Evolutionary conservation across 2,797 vertebrate genomes (phyloP), one percentile per base, ranked within the genome.

Genomic region (Cossypha polioptera): DNA sequence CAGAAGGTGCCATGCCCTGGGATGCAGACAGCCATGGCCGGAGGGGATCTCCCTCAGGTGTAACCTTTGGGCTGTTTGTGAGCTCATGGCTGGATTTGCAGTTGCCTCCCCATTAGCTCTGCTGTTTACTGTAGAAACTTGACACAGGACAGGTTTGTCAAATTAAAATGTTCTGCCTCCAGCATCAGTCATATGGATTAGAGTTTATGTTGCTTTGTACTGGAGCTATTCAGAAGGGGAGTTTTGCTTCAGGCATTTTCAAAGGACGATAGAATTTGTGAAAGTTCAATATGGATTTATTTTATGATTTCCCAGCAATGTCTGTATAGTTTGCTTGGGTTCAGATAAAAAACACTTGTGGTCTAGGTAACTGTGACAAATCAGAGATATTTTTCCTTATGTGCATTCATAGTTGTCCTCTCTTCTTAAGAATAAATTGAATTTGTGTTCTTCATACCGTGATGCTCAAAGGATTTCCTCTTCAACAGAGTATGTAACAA

Each of bases 401-500:
- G 2, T 50, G 10, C 25, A 71, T 90, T 85, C 40, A 62, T 91
- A 96, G 94, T 92, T 73, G 53, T 91, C 45, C 10, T 92, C 43
- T 58, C 24, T 78, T 95, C 63, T 86, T 79, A 76, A 88, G 80
- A 95, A 92, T 94, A 96, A 94, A 96, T 97, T 97, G 90, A 95
- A 97, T 96, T 93, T 90, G 77, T 78, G 79, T 68, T 88, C 95
- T 96, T 97, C 88, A 75, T 96, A 85, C 88, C 5, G 4, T 75
- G 71, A 94, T 96, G 91, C 78, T 94, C 88, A 93, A 97, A 94
- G 9, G 57, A 97, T 97, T 98, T 97, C 96, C 96, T 94, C 97
- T 97, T 97, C 96, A 96, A 97, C 96, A 85, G 95, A 68, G 50
- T 95, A 94, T 2, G 11, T 97, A 97, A 97, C 97, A 97, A 97